Evolutionary conservation across 2,888 invertebrate species (phyloP).

Genomic region (Ophion ellenae): DNA sequence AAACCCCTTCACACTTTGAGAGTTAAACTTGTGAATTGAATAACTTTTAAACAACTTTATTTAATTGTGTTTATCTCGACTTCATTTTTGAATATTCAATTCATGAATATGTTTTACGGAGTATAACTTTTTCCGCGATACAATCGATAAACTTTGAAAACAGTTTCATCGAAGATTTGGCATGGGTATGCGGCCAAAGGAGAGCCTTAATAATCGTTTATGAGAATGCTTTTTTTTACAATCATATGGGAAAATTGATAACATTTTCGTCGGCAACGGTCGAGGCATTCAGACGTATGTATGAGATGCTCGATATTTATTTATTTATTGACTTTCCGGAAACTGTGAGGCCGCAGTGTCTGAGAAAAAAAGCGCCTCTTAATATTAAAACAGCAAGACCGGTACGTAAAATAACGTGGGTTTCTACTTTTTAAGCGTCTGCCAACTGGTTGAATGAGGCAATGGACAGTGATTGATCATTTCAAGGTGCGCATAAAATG

Average conservation of each 20-base stretch:
- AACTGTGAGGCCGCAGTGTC: not conserved
- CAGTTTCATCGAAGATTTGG: not conserved
- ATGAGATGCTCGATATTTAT: not conserved
- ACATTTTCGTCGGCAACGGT: not conserved
- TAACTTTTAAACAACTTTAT: not conserved
- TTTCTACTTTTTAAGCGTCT: not conserved
- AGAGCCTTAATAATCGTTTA: not conserved
- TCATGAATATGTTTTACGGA: not conserved
- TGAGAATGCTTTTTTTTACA: not conserved
- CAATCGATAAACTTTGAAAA: not conserved
- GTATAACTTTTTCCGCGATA: too few species aligned
- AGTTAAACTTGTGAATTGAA: not conserved
- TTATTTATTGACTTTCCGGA: not conserved
- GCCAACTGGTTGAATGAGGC: not conserved
- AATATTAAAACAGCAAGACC: not conserved
- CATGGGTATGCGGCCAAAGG: not conserved
- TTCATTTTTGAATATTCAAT: not conserved
- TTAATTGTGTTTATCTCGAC: not conserved
- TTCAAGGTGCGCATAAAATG: slow-evolving; percentile 2
- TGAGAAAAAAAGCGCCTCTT: not conserved
- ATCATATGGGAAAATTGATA: not conserved
- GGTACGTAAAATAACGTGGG: not conserved
- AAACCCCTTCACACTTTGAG: too few species aligned
- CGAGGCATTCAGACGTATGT: not conserved
- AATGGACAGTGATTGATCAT: slow-evolving; percentile 1